Base-by-base conservation (phyloP, 2,888 invertebrate genomes). In the Spilosoma lubricipeda region DNA sequence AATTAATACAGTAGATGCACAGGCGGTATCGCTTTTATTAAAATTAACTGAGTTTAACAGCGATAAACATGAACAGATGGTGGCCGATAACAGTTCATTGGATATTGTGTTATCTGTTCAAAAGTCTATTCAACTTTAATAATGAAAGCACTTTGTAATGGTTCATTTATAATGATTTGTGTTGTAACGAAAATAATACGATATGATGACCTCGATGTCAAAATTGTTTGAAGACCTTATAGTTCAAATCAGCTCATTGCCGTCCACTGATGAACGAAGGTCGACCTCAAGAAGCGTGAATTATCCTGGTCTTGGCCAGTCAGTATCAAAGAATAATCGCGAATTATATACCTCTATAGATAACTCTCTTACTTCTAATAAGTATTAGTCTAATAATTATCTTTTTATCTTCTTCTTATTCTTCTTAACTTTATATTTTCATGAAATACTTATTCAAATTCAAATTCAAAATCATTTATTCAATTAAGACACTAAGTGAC, bases 1-100 rank as follows among this genome's bases (percentile, higher is more conserved):
- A 83, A 87, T 86, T 85, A 85, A 85, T 83, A 80, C 80, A 79
- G 77, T 76, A 78, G 68, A 78, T 74, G 82, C 79, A 81, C 77
- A 63, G 64, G 71, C 72, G 75, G 78, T 74, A 73, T 75, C 71
- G 75, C 78, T 83, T 85, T 86, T 84, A 86, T 85, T 82, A 79
- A 83, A 86, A 86, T 87, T 83, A 84, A 85, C 85, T 76, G 75
- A 78, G 76, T 81, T 80, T 76, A 74, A 77, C 71, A 79, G 69
- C 77, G 70, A 81, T 78, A 71, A 70, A 71, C 69, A 79, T 79
- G 77, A 68, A 72, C 75, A 76, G 76, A 77, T 81, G 75, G 70
- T 73, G 36, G 56, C 11, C 36, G 76, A 78, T 77, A 73, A 73
- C 71, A 67, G 59, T 70, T 66, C 69, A 75, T 36, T 72, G 70